Conservation (phyloP, 2,888 invertebrate genomes). For the Acanthoscelides obtectus region DNA sequence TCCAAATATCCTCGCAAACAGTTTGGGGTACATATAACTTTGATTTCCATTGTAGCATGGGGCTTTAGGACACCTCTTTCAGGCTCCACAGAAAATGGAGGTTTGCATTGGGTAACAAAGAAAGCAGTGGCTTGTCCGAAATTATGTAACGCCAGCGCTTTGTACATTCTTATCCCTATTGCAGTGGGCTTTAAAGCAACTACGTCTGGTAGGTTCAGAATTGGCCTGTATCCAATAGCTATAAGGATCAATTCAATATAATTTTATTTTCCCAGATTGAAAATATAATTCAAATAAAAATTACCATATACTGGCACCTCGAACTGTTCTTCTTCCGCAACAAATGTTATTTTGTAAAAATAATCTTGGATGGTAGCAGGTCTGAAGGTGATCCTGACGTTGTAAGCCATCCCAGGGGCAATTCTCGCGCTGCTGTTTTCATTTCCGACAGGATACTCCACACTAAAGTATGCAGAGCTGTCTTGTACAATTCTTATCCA, state of each 20-base stretch:
- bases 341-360: conserved; percentile 51
- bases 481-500: conserved; percentile 45
- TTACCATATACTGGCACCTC: conserved; percentile 59
- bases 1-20: conserved; percentile 2
- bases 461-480: conserved; percentile 47
- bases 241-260: conserved; percentile 23
- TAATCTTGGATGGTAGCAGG: conserved; percentile 57
- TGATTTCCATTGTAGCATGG: conserved; percentile 50
- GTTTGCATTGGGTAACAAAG: conserved; percentile 46
- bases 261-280: background rate
- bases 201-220: conserved; percentile 57
- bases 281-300: conserved; percentile 1
- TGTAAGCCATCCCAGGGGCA: conserved; percentile 65
- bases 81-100: conserved; percentile 53
- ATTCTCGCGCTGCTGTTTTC: conserved; percentile 48
- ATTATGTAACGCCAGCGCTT: conserved; percentile 53
- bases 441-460: conserved; percentile 33
- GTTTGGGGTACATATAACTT: conserved; percentile 51
- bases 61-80: conserved; percentile 51
- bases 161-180: conserved; percentile 50
- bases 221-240: conserved; percentile 54
- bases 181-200: conserved; percentile 52
- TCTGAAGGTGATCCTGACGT: conserved; percentile 58
- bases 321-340: conserved; percentile 53
- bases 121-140: conserved; percentile 50